phyloP scores from a whole-genome alignment of 1,140 invertebrate genomes.

The Drosophila sturtevanti region DNA sequence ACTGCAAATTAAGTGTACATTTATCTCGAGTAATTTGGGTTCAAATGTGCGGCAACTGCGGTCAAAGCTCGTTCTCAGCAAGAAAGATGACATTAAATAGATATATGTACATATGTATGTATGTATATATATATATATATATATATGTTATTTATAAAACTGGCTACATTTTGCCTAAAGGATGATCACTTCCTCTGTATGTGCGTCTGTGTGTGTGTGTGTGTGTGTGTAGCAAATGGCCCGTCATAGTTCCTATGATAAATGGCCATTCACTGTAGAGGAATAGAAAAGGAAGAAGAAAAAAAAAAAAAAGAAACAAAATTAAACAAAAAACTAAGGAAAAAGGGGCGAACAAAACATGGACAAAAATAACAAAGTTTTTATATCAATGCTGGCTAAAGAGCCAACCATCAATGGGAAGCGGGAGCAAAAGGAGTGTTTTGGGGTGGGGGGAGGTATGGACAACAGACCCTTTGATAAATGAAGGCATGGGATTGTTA shows the following conservation, averaged over 20 bases:
- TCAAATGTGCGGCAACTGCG: conserved; percentile 80
- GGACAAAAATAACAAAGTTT: conserved; percentile 51
- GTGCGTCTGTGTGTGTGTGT: conserved; percentile 43
- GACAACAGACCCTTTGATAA: neutral
- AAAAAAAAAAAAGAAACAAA: conserved; percentile 1
- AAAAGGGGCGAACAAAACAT: conserved; percentile 41
- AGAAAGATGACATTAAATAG: conserved; percentile 69
- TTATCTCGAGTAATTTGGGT: conserved; percentile 80
- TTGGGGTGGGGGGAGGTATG: conserved; percentile 21
- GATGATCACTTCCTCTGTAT: conserved; percentile 63
- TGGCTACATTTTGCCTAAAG: conserved; percentile 45
- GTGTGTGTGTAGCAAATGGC: conserved; percentile 65
- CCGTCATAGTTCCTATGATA: conserved; percentile 73
- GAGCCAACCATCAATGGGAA: neutral
- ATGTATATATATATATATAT: conserved; percentile 53
- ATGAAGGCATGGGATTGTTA: conserved; percentile 54
- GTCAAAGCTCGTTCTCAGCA: conserved; percentile 68
- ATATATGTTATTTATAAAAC: conserved; percentile 44
- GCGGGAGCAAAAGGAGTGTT: neutral
- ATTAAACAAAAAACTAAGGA: neutral
- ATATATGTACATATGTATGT: conserved; percentile 38
- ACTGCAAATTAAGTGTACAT: conserved; percentile 79
- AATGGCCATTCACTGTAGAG: conserved; percentile 61
- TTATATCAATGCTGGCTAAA: conserved; percentile 33
- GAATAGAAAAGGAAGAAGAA: conserved; percentile 15